These are phyloP conservation scores for Pseudochromis fuscus DNA, from an alignment of 2,797 vertebrate genomes.

Conservation along the genomic window DNA sequence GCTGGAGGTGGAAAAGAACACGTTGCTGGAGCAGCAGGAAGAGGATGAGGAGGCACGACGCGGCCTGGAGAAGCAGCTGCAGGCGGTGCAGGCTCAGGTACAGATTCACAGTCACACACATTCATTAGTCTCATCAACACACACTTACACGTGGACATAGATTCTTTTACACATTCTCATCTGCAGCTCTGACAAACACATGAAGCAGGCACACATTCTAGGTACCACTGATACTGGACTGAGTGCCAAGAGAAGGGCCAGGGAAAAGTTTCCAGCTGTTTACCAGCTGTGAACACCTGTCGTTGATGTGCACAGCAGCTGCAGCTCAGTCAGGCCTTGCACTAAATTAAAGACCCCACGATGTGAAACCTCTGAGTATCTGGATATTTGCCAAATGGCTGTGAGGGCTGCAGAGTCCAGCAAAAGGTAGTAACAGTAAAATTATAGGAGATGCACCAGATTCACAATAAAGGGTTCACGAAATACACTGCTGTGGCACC, in stretches of 20 bases:
- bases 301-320: conserved; percentile 12
- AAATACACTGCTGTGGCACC: background rate
- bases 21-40: conserved; percentile 96
- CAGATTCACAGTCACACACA: background rate
- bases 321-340: conserved; percentile 11
- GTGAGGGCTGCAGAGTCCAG: background rate
- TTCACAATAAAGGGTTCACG: too few species aligned
- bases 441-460: background rate
- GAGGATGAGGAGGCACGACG: conserved; percentile 95
- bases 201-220: conserved; percentile 6
- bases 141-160: background rate
- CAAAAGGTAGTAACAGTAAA: background rate
- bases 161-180: background rate
- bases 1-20: conserved; percentile 95
- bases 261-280: conserved; percentile 18
- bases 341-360: conserved; percentile 22
- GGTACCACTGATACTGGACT: background rate
- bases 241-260: background rate
- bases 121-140: background rate
- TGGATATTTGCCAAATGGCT: background rate
- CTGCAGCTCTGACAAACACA: background rate
- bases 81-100: conserved; percentile 92
- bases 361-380: conserved; percentile 1
- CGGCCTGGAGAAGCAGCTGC: conserved; percentile 94
- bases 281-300: conserved; percentile 38